phyloP scores from a whole-genome alignment of 1,140 invertebrate species.

The Artemia franciscana region DNA sequence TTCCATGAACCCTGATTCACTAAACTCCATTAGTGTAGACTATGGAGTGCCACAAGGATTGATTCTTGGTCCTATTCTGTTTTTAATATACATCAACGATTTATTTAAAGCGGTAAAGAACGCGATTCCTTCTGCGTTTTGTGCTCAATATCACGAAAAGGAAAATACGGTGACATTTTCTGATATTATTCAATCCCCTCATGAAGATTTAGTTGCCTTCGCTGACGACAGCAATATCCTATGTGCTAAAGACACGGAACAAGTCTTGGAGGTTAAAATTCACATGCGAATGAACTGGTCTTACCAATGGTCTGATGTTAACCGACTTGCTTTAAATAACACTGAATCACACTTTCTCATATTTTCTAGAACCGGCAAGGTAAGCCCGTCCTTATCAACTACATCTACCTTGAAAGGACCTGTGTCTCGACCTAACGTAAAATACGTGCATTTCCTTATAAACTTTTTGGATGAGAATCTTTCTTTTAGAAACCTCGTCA shows the following conservation, averaged over 20 bases:
- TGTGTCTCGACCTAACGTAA: neutral
- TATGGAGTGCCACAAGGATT: too few relatives aligned
- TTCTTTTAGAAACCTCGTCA: too few relatives aligned
- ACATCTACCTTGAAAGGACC: neutral
- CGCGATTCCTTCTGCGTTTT: neutral
- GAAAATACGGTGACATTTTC: neutral
- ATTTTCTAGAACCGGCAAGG: neutral
- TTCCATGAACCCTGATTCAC: neutral
- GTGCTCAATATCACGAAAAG: neutral
- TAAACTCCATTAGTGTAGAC: neutral
- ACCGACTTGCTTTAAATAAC: too few relatives aligned
- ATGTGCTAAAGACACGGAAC: neutral
- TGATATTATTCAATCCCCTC: neutral
- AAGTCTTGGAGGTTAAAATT: neutral
- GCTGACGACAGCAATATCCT: neutral
- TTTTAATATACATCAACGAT: neutral
- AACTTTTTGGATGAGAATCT: too few relatives aligned
- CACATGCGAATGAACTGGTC: neutral
- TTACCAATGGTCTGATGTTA: neutral
- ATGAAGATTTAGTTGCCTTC: too few relatives aligned
- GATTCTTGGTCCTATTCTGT: neutral
- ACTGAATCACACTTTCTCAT: neutral
- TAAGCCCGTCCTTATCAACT: neutral
- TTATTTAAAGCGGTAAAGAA: neutral
- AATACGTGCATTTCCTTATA: too few relatives aligned